These are phyloP conservation scores for Coluber constrictor DNA, from an alignment of 2,797 vertebrate genomes.

Conservation along the genomic window DNA sequence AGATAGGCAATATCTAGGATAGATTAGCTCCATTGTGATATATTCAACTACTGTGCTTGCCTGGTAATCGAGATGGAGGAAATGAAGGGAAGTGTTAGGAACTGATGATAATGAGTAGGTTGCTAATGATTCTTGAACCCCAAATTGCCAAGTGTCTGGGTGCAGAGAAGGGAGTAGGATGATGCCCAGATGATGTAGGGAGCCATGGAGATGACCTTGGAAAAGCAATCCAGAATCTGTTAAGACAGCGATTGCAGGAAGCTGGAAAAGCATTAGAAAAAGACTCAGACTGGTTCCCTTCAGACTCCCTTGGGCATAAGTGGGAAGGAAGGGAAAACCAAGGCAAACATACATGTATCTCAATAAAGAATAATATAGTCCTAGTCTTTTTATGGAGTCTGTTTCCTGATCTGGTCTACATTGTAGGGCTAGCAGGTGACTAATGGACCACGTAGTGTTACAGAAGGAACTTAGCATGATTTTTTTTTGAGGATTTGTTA, in stretches of 20 bases:
- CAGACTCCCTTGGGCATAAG: background rate
- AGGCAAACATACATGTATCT: background rate
- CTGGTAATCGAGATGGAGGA: background rate
- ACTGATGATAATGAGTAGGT: background rate
- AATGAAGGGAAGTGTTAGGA: background rate
- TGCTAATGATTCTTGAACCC: background rate
- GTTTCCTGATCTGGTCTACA: background rate
- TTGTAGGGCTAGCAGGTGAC: background rate
- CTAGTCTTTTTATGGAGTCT: background rate
- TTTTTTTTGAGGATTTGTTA: background rate
- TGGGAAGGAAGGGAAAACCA: background rate
- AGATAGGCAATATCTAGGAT: background rate
- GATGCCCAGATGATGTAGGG: background rate
- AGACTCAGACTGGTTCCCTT: background rate
- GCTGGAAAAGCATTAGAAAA: background rate
- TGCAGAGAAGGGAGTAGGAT: background rate
- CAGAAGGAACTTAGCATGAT: background rate
- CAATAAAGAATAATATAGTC: background rate
- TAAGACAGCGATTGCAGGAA: background rate
- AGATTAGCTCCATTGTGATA: background rate
- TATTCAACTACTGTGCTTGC: background rate
- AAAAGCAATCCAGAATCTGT: background rate
- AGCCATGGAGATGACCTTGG: background rate
- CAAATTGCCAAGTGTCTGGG: background rate
- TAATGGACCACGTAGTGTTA: background rate